Evolutionary conservation across 1,140 invertebrate genomes (phyloP), one percentile per base, ranked within the genome.

Genomic region (Calliopsis andreniformis): DNA sequence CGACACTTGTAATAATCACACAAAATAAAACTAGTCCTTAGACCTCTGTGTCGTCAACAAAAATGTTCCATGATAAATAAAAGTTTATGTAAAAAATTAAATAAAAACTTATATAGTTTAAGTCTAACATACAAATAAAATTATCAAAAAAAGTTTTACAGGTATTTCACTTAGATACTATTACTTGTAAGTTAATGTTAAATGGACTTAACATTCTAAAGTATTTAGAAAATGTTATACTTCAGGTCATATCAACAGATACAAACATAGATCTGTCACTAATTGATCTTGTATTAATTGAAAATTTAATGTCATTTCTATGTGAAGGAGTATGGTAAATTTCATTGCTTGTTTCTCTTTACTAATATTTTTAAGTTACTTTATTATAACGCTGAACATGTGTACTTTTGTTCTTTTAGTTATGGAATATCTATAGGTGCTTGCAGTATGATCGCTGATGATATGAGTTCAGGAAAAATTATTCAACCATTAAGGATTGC

Each of bases 381-480:
- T 61, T 56, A 20, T 16, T 45, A 62, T 63, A 53, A 12, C 64
- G 45, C 66, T 66, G 20, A 59, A 69, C 35, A 69, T 47, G 28
- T 47, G 55, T 69, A n/a, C 20, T 6, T 73, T 79, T 85, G 70
- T 2, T 78, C 83, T 90, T 90, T 39, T 78, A 96, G 95, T 78
- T 97, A 95, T 92, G 95, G 94, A 28, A 94, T 97, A 86, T 93
- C 93, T 5, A 95, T 94, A 79, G 91, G 93, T 56, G 96, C 96
- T 5, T 93, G 95, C 1, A 95, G 95, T 82, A 93, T 97, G 87
- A 96, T 97, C 77, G 97, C 97, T n/a, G 98, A 99, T 94, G 98
- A 99, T 90, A 99, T 99, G 98, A 98, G 98, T 14, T 93, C 99
- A n/a, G 98, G 98, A 4, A 99, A 99, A 93, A 99, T 98, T 0